Base-by-base conservation (phyloP, 2,113 vertebrate species). In the Anoura caudifer region DNA sequence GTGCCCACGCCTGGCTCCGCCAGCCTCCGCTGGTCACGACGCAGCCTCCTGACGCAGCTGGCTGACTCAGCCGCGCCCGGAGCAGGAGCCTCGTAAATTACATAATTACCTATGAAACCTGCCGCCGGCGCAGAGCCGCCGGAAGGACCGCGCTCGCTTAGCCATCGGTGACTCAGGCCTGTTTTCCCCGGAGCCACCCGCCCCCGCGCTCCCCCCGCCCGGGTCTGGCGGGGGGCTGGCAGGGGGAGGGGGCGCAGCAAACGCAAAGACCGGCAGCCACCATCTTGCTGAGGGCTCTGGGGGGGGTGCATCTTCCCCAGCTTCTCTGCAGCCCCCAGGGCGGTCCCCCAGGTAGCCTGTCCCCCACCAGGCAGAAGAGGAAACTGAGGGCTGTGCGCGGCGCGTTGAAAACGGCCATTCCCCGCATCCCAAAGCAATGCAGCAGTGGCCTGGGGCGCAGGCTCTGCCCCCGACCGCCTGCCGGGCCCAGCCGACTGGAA, bases 11-110 rank as follows among this genome's bases (percentile, higher is more conserved):
- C 38, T 36, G 14, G 24, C 17, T 9, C 45, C 26, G 83, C 79
- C 88, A 63, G 94, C 96, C 95, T 26, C 84, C 4, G 83, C 96
- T 73, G 95, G 97, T 97, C 97, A 98, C 97, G 96, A 97, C 77
- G 11, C 97, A 94, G 97, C 87, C 76, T 3, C 28, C 5, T 75
- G 96, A 96, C 85, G 14, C 97, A 77, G 75, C 75, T 4, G 92
- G 92, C 93, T 97, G 97, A 98, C 97, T 97, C 97, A 97, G 63
- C 3, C n/a, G 14, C 24, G 94, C 47, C 69, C 56, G 2, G 17
- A 93, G 96, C 76, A 4, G 38, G 91, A 81, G 95, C 84, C 96
- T 72, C 75, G 10, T 54, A 76, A 94, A 95, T 97, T 81, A 90
- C 97, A 79, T 96, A 96, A 98, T 97, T 90, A 97, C 92, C 97